phyloP scores from a whole-genome alignment of 35 echinoderm and acorn worm genomes.

The Strongylocentrotus purpuratus region DNA sequence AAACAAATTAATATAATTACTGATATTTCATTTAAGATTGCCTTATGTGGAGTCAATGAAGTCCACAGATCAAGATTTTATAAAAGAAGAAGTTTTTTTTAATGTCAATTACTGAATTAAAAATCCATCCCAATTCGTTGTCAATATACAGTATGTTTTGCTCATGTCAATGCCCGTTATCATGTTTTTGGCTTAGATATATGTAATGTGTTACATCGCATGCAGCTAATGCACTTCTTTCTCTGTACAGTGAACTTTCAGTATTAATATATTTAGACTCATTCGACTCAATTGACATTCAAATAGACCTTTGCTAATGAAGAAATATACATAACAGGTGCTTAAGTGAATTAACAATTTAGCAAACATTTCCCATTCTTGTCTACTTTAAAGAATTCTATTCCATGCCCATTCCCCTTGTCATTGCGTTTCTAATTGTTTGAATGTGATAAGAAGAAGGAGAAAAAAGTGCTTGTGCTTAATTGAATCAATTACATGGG shows the following conservation, averaged over 20 bases:
- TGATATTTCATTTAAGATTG: too few relatives aligned
- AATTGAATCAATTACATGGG: neutral
- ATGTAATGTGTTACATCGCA: neutral
- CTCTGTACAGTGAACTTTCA: neutral
- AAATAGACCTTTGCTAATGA: neutral
- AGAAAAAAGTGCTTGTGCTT: neutral
- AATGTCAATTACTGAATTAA: neutral
- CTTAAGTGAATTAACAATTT: neutral
- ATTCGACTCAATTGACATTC: neutral
- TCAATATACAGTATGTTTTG: neutral
- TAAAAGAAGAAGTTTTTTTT: neutral
- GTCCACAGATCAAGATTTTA: too few relatives aligned
- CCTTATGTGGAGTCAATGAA: too few relatives aligned
- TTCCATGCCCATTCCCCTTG: neutral
- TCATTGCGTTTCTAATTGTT: neutral
- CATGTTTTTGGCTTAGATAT: neutral
- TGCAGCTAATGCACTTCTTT: neutral
- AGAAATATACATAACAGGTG: neutral
- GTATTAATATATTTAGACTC: neutral
- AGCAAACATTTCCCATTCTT: neutral
- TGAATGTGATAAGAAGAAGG: neutral
- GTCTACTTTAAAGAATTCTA: neutral
- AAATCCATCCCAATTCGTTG: neutral
- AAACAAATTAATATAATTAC: too few relatives aligned
- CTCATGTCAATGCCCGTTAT: neutral